Conservation (phyloP, 1,140 invertebrate species). For the Chymomyza costata region DNA sequence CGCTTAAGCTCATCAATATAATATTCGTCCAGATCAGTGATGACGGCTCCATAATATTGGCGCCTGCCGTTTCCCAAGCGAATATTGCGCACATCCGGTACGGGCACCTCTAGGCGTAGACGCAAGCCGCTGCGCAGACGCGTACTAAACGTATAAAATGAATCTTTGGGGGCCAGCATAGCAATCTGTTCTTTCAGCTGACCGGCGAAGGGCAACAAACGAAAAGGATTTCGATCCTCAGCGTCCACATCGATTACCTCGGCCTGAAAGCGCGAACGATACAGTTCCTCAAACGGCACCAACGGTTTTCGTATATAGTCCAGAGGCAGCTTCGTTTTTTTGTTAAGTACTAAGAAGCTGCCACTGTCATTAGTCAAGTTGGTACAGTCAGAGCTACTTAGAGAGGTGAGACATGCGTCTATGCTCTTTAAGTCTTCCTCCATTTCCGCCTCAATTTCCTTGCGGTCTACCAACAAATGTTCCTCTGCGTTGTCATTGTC, state of each 20-base stretch:
- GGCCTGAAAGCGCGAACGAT: slow-evolving; percentile 60
- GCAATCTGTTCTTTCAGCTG: slow-evolving; percentile 56
- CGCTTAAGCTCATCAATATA: slow-evolving; percentile 64
- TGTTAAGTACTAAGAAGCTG: slow-evolving; percentile 59
- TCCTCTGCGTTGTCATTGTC: slow-evolving; percentile 48
- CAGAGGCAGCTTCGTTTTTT: slow-evolving; percentile 60
- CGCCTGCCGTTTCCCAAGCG: slow-evolving; percentile 35
- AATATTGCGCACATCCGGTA: slow-evolving; percentile 42
- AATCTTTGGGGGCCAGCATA: slow-evolving; percentile 52
- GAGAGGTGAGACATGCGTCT: slow-evolving; percentile 57
- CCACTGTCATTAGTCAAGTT: slow-evolving; percentile 68
- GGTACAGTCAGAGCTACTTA: slow-evolving; percentile 65
- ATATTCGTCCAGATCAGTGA: slow-evolving; percentile 72
- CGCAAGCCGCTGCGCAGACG: slow-evolving; percentile 57
- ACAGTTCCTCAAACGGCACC: slow-evolving; percentile 69
- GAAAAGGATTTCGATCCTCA: slow-evolving; percentile 61
- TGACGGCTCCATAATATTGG: slow-evolving; percentile 47
- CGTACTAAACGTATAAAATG: slow-evolving; percentile 61
- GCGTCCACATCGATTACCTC: slow-evolving; percentile 51
- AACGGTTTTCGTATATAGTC: slow-evolving; percentile 65
- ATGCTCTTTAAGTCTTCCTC: slow-evolving; percentile 68
- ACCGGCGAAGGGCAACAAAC: slow-evolving; percentile 58
- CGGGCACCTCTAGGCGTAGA: slow-evolving; percentile 51
- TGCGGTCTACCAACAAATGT: slow-evolving; percentile 46
- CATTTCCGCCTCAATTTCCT: slow-evolving; percentile 41